These are phyloP conservation scores for Anorthoa munda DNA, from an alignment of 2,888 invertebrate genomes.

Conservation along the genomic window DNA sequence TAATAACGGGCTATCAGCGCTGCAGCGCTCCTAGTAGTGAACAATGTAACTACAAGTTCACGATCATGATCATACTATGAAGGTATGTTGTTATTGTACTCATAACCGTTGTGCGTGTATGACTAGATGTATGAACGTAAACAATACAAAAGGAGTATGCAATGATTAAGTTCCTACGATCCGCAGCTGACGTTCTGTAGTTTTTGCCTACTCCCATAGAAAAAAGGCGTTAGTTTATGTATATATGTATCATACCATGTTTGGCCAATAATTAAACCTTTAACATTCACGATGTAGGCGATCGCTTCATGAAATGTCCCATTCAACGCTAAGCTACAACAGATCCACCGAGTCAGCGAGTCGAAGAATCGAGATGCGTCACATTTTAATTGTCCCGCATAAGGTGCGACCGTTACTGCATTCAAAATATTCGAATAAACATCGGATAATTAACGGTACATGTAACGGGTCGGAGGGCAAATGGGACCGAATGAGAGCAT, in stretches of 20 bases:
- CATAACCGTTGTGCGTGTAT: too few relatives aligned
- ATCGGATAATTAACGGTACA: constrained; percentile 88
- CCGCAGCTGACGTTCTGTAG: too few relatives aligned
- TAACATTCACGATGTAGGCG: neutral
- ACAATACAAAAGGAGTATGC: too few relatives aligned
- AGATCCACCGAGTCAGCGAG: constrained; percentile 74
- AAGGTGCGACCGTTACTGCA: constrained; percentile 85
- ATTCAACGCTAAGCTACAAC: neutral
- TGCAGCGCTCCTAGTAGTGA: neutral
- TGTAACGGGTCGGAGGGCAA: constrained; percentile 86
- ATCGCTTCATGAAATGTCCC: neutral
- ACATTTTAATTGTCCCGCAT: constrained; percentile 85
- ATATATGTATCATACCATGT: too few relatives aligned
- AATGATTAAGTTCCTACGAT: too few relatives aligned
- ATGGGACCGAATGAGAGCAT: constrained; percentile 68
- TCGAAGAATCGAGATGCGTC: constrained; percentile 80
- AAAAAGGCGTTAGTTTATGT: too few relatives aligned
- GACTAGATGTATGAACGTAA: too few relatives aligned
- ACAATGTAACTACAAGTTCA: neutral
- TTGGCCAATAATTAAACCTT: neutral
- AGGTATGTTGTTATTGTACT: too few relatives aligned
- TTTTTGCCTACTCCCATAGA: too few relatives aligned
- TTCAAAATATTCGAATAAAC: constrained; percentile 77
- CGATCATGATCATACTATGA: neutral
- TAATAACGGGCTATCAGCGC: neutral